Percentiles rank a stretch among this genome's conserved stretches.
These are phyloP conservation scores for Cataglyphis rosenhaueri DNA, from an alignment of 2,888 invertebrate genomes.

Conservation along the genomic window DNA sequence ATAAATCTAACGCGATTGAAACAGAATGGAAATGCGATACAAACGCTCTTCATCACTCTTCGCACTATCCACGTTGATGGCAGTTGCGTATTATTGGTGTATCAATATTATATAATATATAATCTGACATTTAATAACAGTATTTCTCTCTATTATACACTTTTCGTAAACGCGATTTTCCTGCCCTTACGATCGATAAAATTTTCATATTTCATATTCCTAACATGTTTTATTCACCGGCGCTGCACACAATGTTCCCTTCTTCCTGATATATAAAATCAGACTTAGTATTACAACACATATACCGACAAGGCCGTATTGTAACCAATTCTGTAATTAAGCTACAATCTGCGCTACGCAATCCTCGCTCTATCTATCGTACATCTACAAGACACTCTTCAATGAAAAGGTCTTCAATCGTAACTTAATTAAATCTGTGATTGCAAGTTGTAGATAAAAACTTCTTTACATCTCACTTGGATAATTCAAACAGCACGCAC, in stretches of 20 bases:
- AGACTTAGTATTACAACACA: constrained; percentile 69
- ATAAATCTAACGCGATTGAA: constrained; percentile 43
- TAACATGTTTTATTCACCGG: constrained; percentile 62
- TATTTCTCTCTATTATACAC: constrained; percentile 48
- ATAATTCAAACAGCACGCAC: constrained; percentile 30
- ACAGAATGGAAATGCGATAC: constrained; percentile 10
- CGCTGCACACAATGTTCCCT: constrained; percentile 37
- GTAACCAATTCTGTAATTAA: constrained; percentile 47
- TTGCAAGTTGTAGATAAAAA: constrained; percentile 35
- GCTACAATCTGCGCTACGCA: constrained; percentile 19
- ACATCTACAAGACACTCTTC: constrained; percentile 23
- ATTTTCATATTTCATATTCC: constrained; percentile 66
- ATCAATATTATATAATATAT: constrained; percentile 57
- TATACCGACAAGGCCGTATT: constrained; percentile 48
- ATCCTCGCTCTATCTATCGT: constrained; percentile 14
- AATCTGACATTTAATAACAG: constrained; percentile 62
- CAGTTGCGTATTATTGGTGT: constrained; percentile 68
- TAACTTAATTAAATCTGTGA: constrained; percentile 31
- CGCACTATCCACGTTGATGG: constrained; percentile 59
- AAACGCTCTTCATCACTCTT: constrained; percentile 41
- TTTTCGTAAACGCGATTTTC: constrained; percentile 40
- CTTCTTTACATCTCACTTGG: constrained; percentile 20
- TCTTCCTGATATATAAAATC: constrained; percentile 74
- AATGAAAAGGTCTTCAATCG: constrained; percentile 1
- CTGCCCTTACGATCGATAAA: constrained; percentile 61